A percentile compares a stretch with the other conserved stretches of the same genome.
Conservation (phyloP, 2,888 invertebrate genomes). For the Drosophila quasianomalipes region DNA sequence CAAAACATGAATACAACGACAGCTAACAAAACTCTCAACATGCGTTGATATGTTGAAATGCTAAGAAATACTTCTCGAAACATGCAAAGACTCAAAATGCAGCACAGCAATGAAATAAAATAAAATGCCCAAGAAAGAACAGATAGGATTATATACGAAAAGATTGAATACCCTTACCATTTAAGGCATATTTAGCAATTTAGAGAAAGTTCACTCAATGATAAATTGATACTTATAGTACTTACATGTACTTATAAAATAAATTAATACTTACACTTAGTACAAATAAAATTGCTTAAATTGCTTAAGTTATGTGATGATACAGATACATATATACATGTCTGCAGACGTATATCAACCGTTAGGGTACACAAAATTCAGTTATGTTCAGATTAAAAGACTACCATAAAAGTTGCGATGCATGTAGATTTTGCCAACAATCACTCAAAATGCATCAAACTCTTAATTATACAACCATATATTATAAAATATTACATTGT, state of each 20-base stretch:
- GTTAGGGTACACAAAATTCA: neutral
- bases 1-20: conserved; percentile 83
- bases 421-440: neutral
- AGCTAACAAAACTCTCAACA: conserved; percentile 83
- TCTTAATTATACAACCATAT: neutral
- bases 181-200: too few relatives aligned
- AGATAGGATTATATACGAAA: accelerated
- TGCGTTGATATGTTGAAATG: conserved; percentile 81
- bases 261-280: neutral
- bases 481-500: neutral
- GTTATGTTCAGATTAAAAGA: neutral
- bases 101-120: conserved; percentile 42
- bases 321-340: neutral
- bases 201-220: neutral
- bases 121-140: conserved; percentile 22
- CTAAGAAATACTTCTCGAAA: conserved; percentile 73
- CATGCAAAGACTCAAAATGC: conserved; percentile 61
- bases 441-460: neutral
- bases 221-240: neutral
- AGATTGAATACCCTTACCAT: conserved; percentile 18
- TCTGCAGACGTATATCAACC: neutral
- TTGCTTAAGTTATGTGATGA: neutral
- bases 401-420: neutral
- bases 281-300: neutral
- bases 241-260: neutral